These are phyloP conservation scores for Astreopora myriophthalma DNA, from an alignment of 64 coral and sea anemone species.

Conservation along the genomic window DNA sequence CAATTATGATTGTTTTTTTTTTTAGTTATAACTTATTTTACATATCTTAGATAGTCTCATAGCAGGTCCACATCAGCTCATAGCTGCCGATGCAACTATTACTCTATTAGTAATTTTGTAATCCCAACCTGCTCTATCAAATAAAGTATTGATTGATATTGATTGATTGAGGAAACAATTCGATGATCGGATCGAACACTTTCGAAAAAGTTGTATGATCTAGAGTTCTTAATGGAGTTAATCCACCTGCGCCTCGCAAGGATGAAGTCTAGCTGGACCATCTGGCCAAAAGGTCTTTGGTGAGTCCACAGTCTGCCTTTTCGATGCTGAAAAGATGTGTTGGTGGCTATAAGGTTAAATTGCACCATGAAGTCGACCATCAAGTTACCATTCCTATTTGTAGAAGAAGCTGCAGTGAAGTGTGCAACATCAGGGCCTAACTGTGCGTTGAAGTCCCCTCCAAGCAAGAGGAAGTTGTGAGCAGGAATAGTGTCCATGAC, in stretches of 20 bases:
- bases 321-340: conserved; percentile 31
- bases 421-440: background rate
- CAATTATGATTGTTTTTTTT: no score
- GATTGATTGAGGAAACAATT: no score
- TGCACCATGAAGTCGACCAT: conserved; percentile 6
- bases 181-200: background rate
- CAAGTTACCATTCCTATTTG: conserved; percentile 44
- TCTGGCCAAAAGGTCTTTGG: background rate
- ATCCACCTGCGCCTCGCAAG: conserved; percentile 5
- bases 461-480: background rate
- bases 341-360: conserved; percentile 25
- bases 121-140: no score
- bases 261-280: conserved; percentile 44
- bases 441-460: conserved; percentile 42
- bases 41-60: no score
- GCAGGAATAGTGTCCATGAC: background rate
- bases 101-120: no score
- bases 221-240: conserved; percentile 16
- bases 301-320: conserved; percentile 48
- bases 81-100: no score
- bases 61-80: no score
- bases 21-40: no score
- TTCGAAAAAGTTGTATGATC: no score
- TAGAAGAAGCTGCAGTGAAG: background rate
- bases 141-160: no score